phyloP scores from a whole-genome alignment of 2,888 invertebrate species.

The Anoncus sp. region DNA sequence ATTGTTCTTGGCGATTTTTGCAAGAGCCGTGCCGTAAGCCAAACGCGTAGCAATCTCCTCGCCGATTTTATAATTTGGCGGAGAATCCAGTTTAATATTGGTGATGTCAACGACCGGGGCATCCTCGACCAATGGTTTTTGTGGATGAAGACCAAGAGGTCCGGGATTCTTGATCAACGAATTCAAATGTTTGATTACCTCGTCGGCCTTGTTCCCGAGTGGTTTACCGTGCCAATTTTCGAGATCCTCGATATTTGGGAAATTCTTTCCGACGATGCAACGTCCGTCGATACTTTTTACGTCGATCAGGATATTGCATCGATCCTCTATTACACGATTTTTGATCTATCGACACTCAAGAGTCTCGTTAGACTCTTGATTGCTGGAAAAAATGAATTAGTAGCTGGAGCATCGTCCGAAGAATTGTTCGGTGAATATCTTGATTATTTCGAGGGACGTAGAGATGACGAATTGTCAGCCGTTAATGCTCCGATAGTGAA shows the following conservation, averaged over 20 bases:
- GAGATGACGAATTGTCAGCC: conserved; percentile 43
- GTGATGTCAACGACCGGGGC: conserved; percentile 90
- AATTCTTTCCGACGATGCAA: conserved; percentile 80
- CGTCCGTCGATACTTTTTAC: conserved; percentile 86
- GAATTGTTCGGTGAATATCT: conserved; percentile 83
- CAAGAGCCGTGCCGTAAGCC: conserved; percentile 97
- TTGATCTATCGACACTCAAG: conserved; percentile 85
- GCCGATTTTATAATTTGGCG: conserved; percentile 92
- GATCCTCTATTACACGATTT: conserved; percentile 85
- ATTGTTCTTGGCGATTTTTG: conserved; percentile 88
- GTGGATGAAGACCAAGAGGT: conserved; percentile 86
- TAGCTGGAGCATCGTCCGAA: conserved; percentile 81
- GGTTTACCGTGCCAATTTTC: conserved; percentile 99
- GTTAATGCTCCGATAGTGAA: conserved; percentile 45
- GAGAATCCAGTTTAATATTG: conserved; percentile 89
- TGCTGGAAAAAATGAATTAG: conserved; percentile 79
- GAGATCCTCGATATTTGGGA: conserved; percentile 93
- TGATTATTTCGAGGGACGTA: conserved; percentile 81
- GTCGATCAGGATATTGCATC: conserved; percentile 85
- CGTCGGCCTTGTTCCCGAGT: conserved; percentile 92
- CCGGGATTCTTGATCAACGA: conserved; percentile 89
- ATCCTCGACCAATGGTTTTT: conserved; percentile 87
- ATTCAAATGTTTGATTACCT: conserved; percentile 87
- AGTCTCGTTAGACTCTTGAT: conserved; percentile 84
- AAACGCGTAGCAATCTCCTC: conserved; percentile 94